Conservation (phyloP, 2,113 vertebrate species). For the Paralichthys olivaceus region DNA sequence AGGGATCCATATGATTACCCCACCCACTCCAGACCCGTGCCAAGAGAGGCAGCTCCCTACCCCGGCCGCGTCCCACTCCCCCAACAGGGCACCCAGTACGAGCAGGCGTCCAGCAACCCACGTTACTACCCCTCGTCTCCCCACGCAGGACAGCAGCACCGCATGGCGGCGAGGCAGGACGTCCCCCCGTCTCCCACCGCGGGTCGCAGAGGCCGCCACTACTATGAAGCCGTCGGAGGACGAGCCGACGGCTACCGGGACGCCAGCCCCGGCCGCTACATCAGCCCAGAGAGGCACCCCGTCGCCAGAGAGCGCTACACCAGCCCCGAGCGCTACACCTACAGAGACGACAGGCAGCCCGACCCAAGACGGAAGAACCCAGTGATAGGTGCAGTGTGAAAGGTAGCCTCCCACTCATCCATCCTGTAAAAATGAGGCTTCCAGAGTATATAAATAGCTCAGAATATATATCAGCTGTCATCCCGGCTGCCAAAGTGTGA, state of each 20-base stretch:
- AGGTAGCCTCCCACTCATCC: neutral
- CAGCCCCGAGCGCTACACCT: conserved; percentile 52
- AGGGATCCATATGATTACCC: conserved; percentile 74
- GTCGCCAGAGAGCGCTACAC: neutral
- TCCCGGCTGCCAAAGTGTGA: conserved; percentile 10
- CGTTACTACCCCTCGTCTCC: conserved; percentile 77
- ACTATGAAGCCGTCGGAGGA: conserved; percentile 67
- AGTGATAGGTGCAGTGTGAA: conserved; percentile 90
- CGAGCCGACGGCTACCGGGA: conserved; percentile 72
- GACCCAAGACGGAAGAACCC: conserved; percentile 90
- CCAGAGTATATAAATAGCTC: neutral
- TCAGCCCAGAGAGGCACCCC: conserved; percentile 42
- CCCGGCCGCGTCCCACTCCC: conserved; percentile 42
- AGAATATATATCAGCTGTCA: neutral
- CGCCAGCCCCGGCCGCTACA: conserved; percentile 76
- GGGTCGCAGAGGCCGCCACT: conserved; percentile 63
- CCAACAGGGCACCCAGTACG: conserved; percentile 56
- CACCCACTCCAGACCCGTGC: conserved; percentile 53
- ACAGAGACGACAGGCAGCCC: conserved; percentile 77
- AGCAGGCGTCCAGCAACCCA: conserved; percentile 70
- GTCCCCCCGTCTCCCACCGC: conserved; percentile 84
- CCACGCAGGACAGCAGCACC: conserved; percentile 62
- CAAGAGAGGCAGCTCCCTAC: conserved; percentile 51
- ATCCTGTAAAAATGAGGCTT: neutral
- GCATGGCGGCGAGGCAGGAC: conserved; percentile 86